Evolutionary conservation across 2,113 vertebrate species (phyloP).

Genomic region (Hemiprocne comata): DNA sequence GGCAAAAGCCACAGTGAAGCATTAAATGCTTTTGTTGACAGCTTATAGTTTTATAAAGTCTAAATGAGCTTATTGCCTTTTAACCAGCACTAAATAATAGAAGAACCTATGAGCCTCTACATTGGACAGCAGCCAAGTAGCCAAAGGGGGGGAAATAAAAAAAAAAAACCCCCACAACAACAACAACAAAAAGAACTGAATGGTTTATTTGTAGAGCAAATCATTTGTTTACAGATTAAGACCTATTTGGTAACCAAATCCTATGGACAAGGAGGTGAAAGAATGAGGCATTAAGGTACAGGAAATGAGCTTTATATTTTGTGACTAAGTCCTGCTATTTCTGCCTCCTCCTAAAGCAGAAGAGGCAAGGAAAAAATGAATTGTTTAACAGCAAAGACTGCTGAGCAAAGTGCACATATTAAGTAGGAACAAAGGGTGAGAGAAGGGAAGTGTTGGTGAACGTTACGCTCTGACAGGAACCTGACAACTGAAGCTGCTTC

Average conservation of each 20-base stretch:
- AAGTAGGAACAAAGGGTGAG: constrained; percentile 50
- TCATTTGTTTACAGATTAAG: constrained; percentile 83
- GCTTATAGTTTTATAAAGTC: constrained; percentile 80
- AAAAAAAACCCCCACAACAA: not conserved
- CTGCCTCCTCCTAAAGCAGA: constrained; percentile 14
- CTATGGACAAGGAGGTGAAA: constrained; percentile 68
- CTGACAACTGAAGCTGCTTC: constrained; percentile 56
- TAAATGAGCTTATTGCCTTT: constrained; percentile 82
- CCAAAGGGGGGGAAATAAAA: not conserved
- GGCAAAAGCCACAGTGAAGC: constrained; percentile 51
- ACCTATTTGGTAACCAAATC: constrained; percentile 75
- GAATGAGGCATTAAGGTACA: constrained; percentile 62
- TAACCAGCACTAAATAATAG: constrained; percentile 79
- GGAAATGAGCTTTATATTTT: constrained; percentile 73
- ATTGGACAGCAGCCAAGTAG: constrained; percentile 75
- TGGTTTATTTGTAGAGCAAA: constrained; percentile 80
- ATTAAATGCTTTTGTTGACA: constrained; percentile 76
- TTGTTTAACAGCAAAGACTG: constrained; percentile 62
- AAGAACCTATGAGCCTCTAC: constrained; percentile 71
- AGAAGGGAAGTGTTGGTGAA: constrained; percentile 42
- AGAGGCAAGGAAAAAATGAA: constrained; percentile 28
- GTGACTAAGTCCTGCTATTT: constrained; percentile 53
- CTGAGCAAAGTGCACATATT: constrained; percentile 31
- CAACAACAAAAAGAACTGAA: constrained; percentile 38
- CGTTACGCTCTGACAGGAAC: constrained; percentile 31